Evolutionary conservation across 1,140 invertebrate species (phyloP), one percentile per base, ranked within the genome.

Genomic region (Atopsyche davidsoni): DNA sequence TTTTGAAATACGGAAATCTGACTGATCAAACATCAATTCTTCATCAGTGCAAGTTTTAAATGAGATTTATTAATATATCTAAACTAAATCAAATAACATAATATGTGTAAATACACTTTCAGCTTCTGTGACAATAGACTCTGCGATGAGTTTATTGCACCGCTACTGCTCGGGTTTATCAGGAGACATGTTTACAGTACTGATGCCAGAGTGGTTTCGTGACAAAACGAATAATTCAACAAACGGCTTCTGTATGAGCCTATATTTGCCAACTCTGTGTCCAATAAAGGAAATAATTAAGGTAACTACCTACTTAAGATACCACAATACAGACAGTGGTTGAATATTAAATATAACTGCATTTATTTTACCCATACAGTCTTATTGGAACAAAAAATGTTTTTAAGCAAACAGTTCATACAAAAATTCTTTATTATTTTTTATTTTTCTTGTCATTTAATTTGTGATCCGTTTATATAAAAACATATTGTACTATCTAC

Each of bases 171-270:
- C 72, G 1, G 76, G 70, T 35, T 66, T 98, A 14, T 83, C 85
- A 0, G 81, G 81, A 58, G 94, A 96, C 69, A 82, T 85, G 14
- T 97, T 93, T 67, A 87, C 89, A 0, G 61, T 68, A 9, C 75
- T 93, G 22, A 73, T 78, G 2, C 89, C 91, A 1, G 75, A 80
- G 49, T 89, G 84, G 78, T 68, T 69, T 47, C 53, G 60, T 23
- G 68, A 73, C 52, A 42, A 55, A 10, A 49, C 45, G 3, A 13
- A 2, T 1, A n/a, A 1, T 7, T 3, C 25, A 51, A 2, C 35
- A n/a, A n/a, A n/a, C n/a, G n/a, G n/a, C n/a, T n/a, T n/a, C n/a
- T n/a, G n/a, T n/a, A 55, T 11, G 40, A 51, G 55, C 51, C 58
- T 47, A 61, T 64, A 55, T 62, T 75, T 94, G 51, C 91, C 91